These are phyloP conservation scores for Pterophyllum scalare DNA, from an alignment of 2,113 vertebrate species.

Conservation along the genomic window DNA sequence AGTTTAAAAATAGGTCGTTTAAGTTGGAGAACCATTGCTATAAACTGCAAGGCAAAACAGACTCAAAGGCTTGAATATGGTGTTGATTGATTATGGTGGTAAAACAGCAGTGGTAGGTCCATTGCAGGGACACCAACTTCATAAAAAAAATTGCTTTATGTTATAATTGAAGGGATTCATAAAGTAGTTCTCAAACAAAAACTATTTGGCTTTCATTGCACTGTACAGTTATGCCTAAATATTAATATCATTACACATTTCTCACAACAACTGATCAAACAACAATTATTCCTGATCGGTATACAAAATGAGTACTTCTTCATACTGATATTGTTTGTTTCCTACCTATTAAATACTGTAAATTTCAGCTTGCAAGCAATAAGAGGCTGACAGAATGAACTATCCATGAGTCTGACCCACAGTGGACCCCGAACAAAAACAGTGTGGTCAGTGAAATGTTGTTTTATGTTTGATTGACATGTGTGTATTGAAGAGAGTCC, in stretches of 20 bases:
- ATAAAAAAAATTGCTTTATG: background rate
- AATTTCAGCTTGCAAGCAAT: constrained; percentile 5
- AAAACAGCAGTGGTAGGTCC: background rate
- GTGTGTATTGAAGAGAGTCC: constrained; percentile 3
- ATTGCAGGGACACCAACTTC: too few species aligned
- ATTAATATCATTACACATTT: background rate
- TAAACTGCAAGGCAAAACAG: background rate
- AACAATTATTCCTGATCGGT: background rate
- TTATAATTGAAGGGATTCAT: background rate
- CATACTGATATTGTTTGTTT: background rate
- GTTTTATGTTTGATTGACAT: constrained; percentile 42
- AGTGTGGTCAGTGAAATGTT: constrained; percentile 2
- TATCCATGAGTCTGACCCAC: constrained; percentile 13
- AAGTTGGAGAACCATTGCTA: background rate
- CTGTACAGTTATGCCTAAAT: background rate
- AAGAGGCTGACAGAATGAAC: background rate
- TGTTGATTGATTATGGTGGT: background rate
- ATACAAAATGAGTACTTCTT: background rate
- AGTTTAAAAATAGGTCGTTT: background rate
- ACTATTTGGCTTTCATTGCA: background rate
- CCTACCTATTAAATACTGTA: background rate
- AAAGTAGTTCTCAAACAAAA: background rate
- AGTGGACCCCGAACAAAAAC: constrained; percentile 4
- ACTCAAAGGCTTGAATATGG: background rate
- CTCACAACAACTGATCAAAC: background rate